These are phyloP conservation scores for Zophobas morio DNA, from an alignment of 1,140 invertebrate genomes.

Conservation along the genomic window DNA sequence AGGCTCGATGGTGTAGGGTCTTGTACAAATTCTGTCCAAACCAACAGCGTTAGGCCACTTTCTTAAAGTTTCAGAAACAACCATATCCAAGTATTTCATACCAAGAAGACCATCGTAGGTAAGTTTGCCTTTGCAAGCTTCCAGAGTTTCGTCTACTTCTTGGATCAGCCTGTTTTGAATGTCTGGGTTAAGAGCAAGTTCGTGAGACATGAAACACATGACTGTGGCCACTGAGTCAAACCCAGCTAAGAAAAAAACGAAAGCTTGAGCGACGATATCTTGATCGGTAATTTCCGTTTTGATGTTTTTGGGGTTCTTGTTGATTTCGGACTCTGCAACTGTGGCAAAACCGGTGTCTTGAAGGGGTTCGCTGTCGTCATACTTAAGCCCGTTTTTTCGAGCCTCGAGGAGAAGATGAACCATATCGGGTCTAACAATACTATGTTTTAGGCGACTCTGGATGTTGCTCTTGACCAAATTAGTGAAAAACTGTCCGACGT, in stretches of 20 bases:
- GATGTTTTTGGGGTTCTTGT: background rate
- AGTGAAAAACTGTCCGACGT: background rate
- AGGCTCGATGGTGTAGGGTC: no score
- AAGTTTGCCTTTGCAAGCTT: no score
- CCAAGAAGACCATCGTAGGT: no score
- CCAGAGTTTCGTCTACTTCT: no score
- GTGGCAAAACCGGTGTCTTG: slow-evolving; percentile 1
- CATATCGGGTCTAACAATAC: slow-evolving; percentile 65
- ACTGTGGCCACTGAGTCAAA: slow-evolving; percentile 66
- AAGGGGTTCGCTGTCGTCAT: slow-evolving; percentile 18
- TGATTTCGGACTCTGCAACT: background rate
- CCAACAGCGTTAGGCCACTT: no score
- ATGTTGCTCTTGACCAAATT: slow-evolving; percentile 60
- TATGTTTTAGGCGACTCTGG: slow-evolving; percentile 56
- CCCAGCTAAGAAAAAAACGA: slow-evolving; percentile 60
- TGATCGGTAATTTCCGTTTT: slow-evolving; percentile 49
- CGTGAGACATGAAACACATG: no score
- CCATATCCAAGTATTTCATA: no score
- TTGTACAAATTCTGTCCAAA: no score
- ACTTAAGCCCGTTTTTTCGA: slow-evolving; percentile 54
- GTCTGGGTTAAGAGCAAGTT: no score
- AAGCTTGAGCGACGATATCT: slow-evolving; percentile 59
- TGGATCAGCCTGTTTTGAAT: no score
- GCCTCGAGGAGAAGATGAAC: slow-evolving; percentile 67
- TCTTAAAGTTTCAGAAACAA: no score